A percentile compares a stretch with the other conserved stretches of the same genome.
Evolutionary conservation across 1,140 invertebrate genomes (phyloP).

Genomic region (Drosophila miranda): DNA sequence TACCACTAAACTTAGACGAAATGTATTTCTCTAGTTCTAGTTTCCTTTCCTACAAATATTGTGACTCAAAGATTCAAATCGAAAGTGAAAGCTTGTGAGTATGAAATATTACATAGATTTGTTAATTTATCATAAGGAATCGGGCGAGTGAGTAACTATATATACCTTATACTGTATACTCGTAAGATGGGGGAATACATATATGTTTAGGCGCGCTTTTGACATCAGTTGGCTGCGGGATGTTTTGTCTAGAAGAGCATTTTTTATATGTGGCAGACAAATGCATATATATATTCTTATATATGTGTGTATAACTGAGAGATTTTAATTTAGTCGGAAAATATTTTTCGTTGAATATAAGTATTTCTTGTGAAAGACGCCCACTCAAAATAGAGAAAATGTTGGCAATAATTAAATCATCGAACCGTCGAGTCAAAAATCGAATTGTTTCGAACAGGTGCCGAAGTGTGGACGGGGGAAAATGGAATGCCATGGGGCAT

Average conservation of each 20-base stretch:
- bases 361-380: constrained; percentile 32
- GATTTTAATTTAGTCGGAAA: constrained; percentile 48
- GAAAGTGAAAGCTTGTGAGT: constrained; percentile 54
- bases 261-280: constrained; percentile 31
- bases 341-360: constrained; percentile 17
- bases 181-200: constrained; percentile 21
- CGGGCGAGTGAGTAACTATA: constrained; percentile 42
- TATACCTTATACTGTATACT: constrained; percentile 8
- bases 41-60: constrained; percentile 4
- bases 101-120: constrained; percentile 66
- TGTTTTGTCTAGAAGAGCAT: constrained; percentile 60
- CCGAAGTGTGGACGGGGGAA: constrained; percentile 44
- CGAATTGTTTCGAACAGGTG: constrained; percentile 78
- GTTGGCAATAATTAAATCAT: constrained; percentile 73
- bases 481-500: constrained; percentile 22
- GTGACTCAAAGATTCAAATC: constrained; percentile 19
- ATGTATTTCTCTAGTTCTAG: constrained; percentile 9
- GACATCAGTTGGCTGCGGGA: constrained; percentile 58
- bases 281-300: constrained; percentile 15
- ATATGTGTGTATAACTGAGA: constrained; percentile 18
- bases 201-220: constrained; percentile 64
- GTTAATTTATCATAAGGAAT: constrained; percentile 60
- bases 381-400: constrained; percentile 53
- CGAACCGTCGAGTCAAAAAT: constrained; percentile 63
- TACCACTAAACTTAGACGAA: neutral